Evolutionary conservation across 2,113 vertebrate genomes (phyloP).

Genomic region (Brachyistius frenatus): DNA sequence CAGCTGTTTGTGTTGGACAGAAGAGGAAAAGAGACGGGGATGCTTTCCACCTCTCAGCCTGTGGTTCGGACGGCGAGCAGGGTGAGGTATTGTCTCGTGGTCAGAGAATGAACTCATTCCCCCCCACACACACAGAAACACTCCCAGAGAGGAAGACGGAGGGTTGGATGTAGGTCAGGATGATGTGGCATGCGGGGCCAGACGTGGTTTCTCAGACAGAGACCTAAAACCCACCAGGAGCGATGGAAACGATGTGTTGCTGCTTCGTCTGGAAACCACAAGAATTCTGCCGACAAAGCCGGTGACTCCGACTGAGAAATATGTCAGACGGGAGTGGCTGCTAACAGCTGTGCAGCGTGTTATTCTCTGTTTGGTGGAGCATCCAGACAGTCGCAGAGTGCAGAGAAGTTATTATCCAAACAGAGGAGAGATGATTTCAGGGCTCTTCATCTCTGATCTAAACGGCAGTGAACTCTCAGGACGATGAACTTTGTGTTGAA

Average conservation of each 20-base stretch:
- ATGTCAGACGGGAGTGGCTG: constrained; percentile 53
- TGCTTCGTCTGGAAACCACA: constrained; percentile 67
- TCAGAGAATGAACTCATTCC: constrained; percentile 73
- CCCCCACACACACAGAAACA: constrained; percentile 47
- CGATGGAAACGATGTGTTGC: constrained; percentile 71
- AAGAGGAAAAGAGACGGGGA: constrained; percentile 32
- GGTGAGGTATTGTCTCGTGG: constrained; percentile 81
- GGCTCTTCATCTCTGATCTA: constrained; percentile 8
- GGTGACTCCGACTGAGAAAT: constrained; percentile 62
- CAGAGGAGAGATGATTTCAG: background rate
- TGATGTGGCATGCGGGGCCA: constrained; percentile 64
- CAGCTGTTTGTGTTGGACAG: constrained; percentile 68
- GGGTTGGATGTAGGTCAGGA: constrained; percentile 64
- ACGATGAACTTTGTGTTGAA: too few relatives aligned
- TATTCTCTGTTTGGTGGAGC: constrained; percentile 32
- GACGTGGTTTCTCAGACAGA: constrained; percentile 71
- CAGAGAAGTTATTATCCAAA: constrained; percentile 5
- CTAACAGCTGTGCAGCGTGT: constrained; percentile 60
- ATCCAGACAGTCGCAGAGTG: constrained; percentile 7
- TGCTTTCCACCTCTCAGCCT: constrained; percentile 68
- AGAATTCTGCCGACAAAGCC: constrained; percentile 65
- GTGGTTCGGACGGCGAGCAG: constrained; percentile 71
- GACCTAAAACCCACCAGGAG: constrained; percentile 59
- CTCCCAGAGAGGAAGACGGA: constrained; percentile 31
- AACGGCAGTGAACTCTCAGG: background rate